Evolutionary conservation across 2,113 vertebrate species (phyloP), one percentile per base, ranked within the genome.

Genomic region (Perca flavescens): DNA sequence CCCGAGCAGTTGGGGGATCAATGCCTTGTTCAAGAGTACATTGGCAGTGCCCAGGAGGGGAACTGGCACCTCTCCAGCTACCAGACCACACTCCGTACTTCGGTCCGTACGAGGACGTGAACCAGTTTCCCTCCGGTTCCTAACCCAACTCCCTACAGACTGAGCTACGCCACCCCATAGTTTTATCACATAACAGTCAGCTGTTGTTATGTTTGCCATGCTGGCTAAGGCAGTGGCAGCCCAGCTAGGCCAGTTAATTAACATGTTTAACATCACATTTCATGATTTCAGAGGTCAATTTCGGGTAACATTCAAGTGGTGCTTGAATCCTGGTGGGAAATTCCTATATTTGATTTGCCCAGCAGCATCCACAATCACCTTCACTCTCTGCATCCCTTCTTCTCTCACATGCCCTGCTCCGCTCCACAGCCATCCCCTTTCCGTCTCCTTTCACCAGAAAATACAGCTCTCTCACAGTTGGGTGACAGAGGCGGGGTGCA

Each of bases 401-500:
- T 57, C 34, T 56, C 49, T 12, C 46, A 25, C 21, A 10, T 16
- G 9, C 62, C 13, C 69, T 15, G 4, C 66, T 34, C n/a, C n/a
- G 47, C 25, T 56, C 60, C 21, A 25, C 47, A 0, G 8, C 34
- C 21, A 16, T 43, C 25, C 47, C 50, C 46, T 86, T 60, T 52
- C 66, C 62, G 53, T 77, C 56, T 28, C 57, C 28, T 63, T 22
- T 82, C 80, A 68, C 36, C 49, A 49, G n/a, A 61, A 80, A 31
- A 78, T 19, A 43, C 72, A 22, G 66, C 80, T 81, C 65, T 43
- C 74, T 81, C 72, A 71, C 72, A 74, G 86, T 34, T 65, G 81
- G 76, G 46, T 74, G 62, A 87, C 70, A 77, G 79, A 46, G 74
- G 15, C 14, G 16, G 86, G 72, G 56, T 43, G 73, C 69, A 80